Base-by-base conservation (phyloP, 2,797 vertebrate species). In the Tinamus major region DNA sequence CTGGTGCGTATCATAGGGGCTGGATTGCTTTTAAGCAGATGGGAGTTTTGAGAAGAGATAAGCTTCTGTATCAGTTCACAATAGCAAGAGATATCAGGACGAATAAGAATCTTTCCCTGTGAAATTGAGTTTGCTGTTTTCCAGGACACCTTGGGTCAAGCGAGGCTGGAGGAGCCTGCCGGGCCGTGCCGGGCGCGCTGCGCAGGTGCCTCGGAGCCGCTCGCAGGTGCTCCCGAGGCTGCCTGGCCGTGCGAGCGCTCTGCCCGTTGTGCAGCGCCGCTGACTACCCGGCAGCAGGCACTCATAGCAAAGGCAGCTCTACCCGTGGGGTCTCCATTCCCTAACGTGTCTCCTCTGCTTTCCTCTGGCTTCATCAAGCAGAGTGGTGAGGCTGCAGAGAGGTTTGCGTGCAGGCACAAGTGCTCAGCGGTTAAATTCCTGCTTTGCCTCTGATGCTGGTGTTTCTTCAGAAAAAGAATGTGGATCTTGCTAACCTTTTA, bases 221-320 rank as follows among this genome's bases (percentile, higher is more conserved):
- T 80, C 39, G 23, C 42, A 51, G 48, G 64, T 7, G 14, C 29
- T 18, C 20, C 41, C 59, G 37, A 21, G 41, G 51, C 11, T n/a
- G 35, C 48, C 37, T 64, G 0, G 1, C 53, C 48, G 13, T 27
- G 10, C n/a, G 69, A 24, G 3, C 1, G 0, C 0, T 0, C 11
- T 59, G 39, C 67, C 3, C 7, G 58, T 21, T 49, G 65, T 55
- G 26, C 49, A 17, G 70, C 9, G 1, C 31, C 16, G 6, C 0
- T 8, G 35, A 9, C 51, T 3, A 1, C 0, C 0, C 21, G 51
- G 51, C 80, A 85, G 42, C 51, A 21, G 79, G 26, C 49, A 12
- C 78, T 81, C 9, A 2, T 71, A 71, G 51, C 0, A 0, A 1
- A 0, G 26, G 63, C 83, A 51, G 10, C 49, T 68, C 64, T 18